A percentile compares a stretch with the other conserved stretches of the same genome.
These are phyloP conservation scores for Synergus laeviventris DNA, from an alignment of 2,888 invertebrate genomes.

Conservation along the genomic window DNA sequence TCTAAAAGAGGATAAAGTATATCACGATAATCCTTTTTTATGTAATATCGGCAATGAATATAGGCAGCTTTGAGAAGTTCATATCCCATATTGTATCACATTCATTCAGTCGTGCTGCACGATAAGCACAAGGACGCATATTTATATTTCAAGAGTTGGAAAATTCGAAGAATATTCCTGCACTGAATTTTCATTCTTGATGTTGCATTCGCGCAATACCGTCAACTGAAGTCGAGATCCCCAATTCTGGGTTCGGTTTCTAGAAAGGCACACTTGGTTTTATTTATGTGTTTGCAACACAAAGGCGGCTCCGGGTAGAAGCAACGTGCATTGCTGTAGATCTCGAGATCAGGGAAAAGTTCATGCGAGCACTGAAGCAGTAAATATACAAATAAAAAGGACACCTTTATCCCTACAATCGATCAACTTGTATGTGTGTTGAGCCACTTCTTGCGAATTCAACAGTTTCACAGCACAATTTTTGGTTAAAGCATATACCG, in stretches of 20 bases:
- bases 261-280: not conserved
- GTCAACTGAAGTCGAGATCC: not conserved
- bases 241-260: constrained; percentile 8
- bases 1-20: not conserved
- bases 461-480: not conserved
- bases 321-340: not conserved
- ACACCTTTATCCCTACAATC: not conserved
- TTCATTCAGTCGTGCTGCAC: not conserved
- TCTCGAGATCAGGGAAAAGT: not conserved
- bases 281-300: not conserved
- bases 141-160: not conserved
- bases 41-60: not conserved
- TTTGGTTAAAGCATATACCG: not conserved
- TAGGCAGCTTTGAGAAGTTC: not conserved
- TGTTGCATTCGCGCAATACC: not conserved
- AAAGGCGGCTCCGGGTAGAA: not conserved
- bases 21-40: not conserved
- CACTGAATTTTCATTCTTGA: not conserved
- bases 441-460: constrained; percentile 1
- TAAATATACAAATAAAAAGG: constrained; percentile 6
- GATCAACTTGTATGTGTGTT: not conserved
- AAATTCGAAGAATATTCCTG: not conserved
- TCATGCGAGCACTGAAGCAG: constrained; percentile 6
- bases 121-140: not conserved
- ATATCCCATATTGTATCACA: too few species aligned